Percentiles rank a stretch among this genome's conserved stretches.
Conservation (phyloP, 2,797 vertebrate genomes). For the Spinus olivaceus region DNA sequence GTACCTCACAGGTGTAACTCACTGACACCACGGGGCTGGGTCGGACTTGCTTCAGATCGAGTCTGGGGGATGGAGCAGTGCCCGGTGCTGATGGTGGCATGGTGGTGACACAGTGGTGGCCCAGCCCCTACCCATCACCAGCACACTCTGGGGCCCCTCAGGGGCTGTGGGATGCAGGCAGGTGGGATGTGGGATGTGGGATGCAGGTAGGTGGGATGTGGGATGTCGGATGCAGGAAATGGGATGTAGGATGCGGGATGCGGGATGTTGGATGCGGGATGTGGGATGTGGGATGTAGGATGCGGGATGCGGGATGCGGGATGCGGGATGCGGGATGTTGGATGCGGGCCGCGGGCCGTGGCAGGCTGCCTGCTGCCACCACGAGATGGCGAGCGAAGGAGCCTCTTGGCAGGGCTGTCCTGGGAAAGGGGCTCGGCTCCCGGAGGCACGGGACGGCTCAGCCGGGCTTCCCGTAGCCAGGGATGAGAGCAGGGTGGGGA, state of each 20-base stretch:
- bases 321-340: rapidly evolving
- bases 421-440: background rate
- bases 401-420: background rate
- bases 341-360: background rate
- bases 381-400: constrained; percentile 63
- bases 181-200: rapidly evolving
- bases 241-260: rapidly evolving
- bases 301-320: rapidly evolving
- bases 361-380: constrained; percentile 18
- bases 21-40: rapidly evolving
- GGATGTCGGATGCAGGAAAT: rapidly evolving
- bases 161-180: rapidly evolving
- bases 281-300: rapidly evolving
- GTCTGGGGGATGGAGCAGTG: background rate
- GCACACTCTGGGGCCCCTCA: rapidly evolving
- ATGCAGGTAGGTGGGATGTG: too few relatives aligned
- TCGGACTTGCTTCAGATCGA: too few relatives aligned
- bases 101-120: background rate
- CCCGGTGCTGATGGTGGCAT: background rate
- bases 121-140: background rate
- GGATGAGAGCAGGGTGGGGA: background rate
- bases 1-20: background rate
- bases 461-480: rapidly evolving
- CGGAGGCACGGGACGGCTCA: rapidly evolving
- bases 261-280: rapidly evolving